These are phyloP conservation scores for Brachionus paranguensis DNA, from an alignment of 1,140 invertebrate species.

Conservation along the genomic window DNA sequence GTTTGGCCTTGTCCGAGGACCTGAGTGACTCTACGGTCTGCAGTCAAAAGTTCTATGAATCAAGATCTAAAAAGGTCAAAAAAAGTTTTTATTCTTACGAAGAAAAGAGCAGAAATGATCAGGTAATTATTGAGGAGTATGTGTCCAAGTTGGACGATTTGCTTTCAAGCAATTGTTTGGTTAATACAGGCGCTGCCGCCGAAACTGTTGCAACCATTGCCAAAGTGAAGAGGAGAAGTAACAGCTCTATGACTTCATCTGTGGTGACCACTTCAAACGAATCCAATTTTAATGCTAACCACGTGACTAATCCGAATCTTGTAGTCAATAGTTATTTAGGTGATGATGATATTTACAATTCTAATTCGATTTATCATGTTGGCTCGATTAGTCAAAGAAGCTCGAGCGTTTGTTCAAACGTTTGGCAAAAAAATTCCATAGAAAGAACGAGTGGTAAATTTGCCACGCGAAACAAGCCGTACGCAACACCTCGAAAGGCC, in stretches of 20 bases:
- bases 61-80: background rate
- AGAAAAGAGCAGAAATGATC: background rate
- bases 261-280: conserved; percentile 2
- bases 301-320: background rate
- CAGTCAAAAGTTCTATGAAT: background rate
- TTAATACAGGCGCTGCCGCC: background rate
- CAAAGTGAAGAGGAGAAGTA: background rate
- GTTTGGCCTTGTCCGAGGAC: background rate
- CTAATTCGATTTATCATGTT: background rate
- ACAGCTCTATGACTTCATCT: background rate
- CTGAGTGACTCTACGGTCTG: background rate
- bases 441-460: background rate
- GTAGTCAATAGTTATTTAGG: background rate
- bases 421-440: conserved; percentile 14
- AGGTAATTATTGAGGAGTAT: background rate
- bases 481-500: background rate
- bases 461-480: background rate
- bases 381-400: conserved; percentile 1
- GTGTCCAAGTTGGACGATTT: conserved; percentile 1
- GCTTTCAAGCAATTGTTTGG: background rate
- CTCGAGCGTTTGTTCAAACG: background rate
- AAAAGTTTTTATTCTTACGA: background rate
- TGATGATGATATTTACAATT: background rate
- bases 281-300: background rate
- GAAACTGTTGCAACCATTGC: background rate